Base-by-base conservation (phyloP, 2,888 invertebrate species). In the Athalia circularis region DNA sequence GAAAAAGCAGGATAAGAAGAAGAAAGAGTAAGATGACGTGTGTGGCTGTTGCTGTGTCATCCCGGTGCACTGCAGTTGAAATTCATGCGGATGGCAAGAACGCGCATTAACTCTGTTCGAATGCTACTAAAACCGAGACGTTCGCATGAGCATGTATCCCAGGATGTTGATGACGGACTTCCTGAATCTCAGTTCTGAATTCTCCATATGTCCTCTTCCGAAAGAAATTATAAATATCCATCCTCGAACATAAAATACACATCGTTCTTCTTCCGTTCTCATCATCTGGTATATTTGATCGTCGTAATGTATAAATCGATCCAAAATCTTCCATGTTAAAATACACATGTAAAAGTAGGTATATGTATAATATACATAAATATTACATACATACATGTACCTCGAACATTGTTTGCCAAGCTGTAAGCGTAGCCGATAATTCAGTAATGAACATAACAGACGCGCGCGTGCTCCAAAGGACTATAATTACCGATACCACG, bases 401-500 rank as follows among this genome's bases (percentile, higher is more conserved):
- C 77, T 82, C 82, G 83, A 81, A 86, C 86, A 89, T 88, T 89
- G 88, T 89, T 89, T 89, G 88, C 87, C 84, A 29, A 29, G 29
- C 29, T 29, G 29, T 82, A 62, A 87, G 85, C 85, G 82, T 83
- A 88, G 89, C 88, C 89, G 89, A 89, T 89, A 89, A 89, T 89
- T 89, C 89, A 88, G 89, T 89, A 89, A 89, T 89, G 89, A 89
- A 89, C 88, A 87, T 88, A 88, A 89, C 86, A 87, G 86, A 88
- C 87, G 88, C 88, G 88, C 88, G 88, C 84, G 85, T 85, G 87
- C 83, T 85, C 85, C 86, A 87, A 11, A 89, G 86, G 87, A 88
- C 89, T 89, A 88, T 89, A 89, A 89, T 89, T 89, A 89, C 88
- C 87, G 89, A 89, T 89, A 88, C 88, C 88, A 88, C 86, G 87